Base-by-base conservation (phyloP, 2,113 vertebrate species). In the Amblyopsis rosae region DNA sequence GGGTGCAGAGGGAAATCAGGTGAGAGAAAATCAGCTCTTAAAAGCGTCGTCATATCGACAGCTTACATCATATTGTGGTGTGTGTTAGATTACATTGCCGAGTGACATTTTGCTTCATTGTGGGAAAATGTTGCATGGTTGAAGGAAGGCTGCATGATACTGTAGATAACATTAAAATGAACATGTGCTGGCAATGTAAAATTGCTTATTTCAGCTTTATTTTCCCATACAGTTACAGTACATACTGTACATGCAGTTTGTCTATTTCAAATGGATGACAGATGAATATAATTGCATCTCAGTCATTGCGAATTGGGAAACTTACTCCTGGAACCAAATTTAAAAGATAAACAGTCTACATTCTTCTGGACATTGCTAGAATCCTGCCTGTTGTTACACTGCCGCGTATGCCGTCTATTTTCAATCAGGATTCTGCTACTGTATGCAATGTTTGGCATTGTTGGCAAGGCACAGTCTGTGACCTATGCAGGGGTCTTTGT, bases 401-500 rank as follows among this genome's bases (percentile, higher is more conserved):
- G 41, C 66, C 49, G 33, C 58, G 57, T 16, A 61, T 72, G 71
- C 32, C 72, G n/a, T 62, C 56, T 12, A 26, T 16, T 58, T 7
- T 59, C 66, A 69, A 65, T 79, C 67, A 67, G 58, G 72, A 75
- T 81, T 72, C 56, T 69, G 68, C 75, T 82, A 63, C 80, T 62
- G 72, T 87, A 86, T 90, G 91, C 89, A 90, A 83, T 41, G 82
- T 92, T 84, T 88, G 90, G 90, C 91, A 92, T 89, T 85, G 87
- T 91, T 79, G 91, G 82, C 93, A 91, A 93, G 81, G 93, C 94
- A 95, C 94, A 94, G 94, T 93, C 87, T 85, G 90, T 93, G 92
- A 93, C 91, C 95, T 94, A 95, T 96, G 95, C 95, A 95, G 89
- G 94, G 93, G 80, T 93, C 88, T 70, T 88, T 62, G 12, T 62